Evolutionary conservation across 2,113 vertebrate genomes (phyloP), one percentile per base, ranked within the genome.

Genomic region (Malaclemys terrapin): DNA sequence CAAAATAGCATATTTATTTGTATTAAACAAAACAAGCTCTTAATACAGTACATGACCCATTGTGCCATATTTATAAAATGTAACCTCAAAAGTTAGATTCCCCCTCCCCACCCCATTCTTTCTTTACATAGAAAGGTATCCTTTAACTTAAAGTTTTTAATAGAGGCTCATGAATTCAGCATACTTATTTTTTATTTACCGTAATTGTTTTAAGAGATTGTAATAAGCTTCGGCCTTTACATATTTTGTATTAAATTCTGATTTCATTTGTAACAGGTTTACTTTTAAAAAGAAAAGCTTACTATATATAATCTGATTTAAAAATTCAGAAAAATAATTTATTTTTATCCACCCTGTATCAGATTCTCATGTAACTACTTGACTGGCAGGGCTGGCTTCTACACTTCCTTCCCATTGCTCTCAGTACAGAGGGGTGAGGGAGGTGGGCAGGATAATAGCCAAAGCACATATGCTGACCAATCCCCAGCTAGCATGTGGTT

Each of bases 381-480:
- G 31, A 19, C 0, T 1, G 45, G 82, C 12, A 83, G 49, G 78
- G 45, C 54, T 83, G 54, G 47, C 50, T 92, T 84, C 56, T 31
- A 7, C 2, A 6, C 5, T 80, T 52, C 47, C 62, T 90, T 38
- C 80, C 82, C 29, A 9, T 2, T 59, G 85, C 52, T 38, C 19
- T 88, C 0, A 0, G n/a, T 82, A 75, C 24, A 54, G 3, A 3
- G 8, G 76, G 42, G 9, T 24, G 47, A 0, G 2, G 10, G 24
- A 86, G 14, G 27, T 75, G 81, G 24, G 57, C 20, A 62, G 72
- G 35, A 3, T 2, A 47, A 29, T 47, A 47, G 45, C 45, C 45
- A 47, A 47, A 47, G 45, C 45, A 47, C 45, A 47, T 47, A 47
- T 47, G 45, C 45, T 47, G 45, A 8, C 45, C 45, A 47, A 47